Conservation (phyloP, 2,888 invertebrate species). For the Drosophila birchii region DNA sequence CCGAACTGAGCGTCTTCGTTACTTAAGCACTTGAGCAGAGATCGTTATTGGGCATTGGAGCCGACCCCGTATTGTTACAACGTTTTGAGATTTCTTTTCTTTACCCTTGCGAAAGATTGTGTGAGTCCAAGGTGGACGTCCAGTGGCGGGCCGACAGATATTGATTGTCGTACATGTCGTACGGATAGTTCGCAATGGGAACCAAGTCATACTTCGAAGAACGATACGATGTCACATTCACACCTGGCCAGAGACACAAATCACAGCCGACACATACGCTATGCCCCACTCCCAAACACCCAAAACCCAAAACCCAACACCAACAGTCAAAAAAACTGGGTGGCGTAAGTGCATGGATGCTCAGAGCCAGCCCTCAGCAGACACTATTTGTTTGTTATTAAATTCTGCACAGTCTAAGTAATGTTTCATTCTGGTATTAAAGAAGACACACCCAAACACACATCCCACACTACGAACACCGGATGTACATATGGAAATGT, state of each 20-base stretch:
- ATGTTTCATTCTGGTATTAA: constrained; percentile 13
- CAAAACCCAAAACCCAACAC: not conserved
- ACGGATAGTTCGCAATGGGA: constrained; percentile 9
- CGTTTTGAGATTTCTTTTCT: constrained; percentile 14
- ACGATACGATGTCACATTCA: constrained; percentile 24
- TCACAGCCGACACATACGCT: not conserved
- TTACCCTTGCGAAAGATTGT: not conserved
- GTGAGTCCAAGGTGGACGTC: not conserved
- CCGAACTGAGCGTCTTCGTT: not conserved
- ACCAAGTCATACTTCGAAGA: not conserved
- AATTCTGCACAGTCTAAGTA: constrained; percentile 13
- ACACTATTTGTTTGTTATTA: constrained; percentile 35
- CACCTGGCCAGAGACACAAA: not conserved
- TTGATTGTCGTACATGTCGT: not conserved
- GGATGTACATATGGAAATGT: constrained; percentile 6
- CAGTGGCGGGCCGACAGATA: not conserved
- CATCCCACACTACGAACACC: not conserved
- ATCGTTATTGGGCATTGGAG: not conserved
- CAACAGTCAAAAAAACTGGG: not conserved
- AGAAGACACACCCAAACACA: constrained; percentile 3
- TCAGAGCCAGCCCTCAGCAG: not conserved
- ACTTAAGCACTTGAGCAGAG: constrained; percentile 1
- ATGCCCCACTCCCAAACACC: not conserved
- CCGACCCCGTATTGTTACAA: constrained; percentile 13
- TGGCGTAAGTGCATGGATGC: not conserved